Evolutionary conservation across 2,113 vertebrate species (phyloP), one percentile per base, ranked within the genome.

Genomic region (Phoxinus phoxinus): DNA sequence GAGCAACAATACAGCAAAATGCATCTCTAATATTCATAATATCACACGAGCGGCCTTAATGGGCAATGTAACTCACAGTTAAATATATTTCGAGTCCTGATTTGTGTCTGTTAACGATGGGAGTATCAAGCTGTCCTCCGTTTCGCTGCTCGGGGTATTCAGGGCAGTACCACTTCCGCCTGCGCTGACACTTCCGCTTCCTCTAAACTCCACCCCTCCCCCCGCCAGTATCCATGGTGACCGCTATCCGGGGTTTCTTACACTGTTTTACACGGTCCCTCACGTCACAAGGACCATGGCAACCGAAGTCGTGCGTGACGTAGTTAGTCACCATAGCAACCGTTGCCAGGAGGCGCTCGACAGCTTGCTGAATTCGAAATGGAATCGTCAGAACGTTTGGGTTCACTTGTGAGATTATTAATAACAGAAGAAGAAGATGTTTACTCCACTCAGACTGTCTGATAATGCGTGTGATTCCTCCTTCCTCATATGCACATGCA

Each of bases 121-220:
- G 90, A 91, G 91, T 93, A 87, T 93, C 91, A 90, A 93, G 92
- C 93, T 91, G 95, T 95, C 93, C 94, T 95, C 95, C 92, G 93
- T 91, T 89, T 94, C 89, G 93, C 91, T 94, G 94, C 92, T 95
- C 93, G 91, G 91, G 93, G 92, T 94, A 90, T 94, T 95, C 95
- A 95, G 95, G 95, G 95, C 94, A 94, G 93, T 93, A 94, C 95
- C 94, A 94, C 95, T 95, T 95, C 95, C 95, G 94, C 92, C 93
- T 93, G 91, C 90, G 92, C 92, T 94, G 92, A 94, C 92, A 95
- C 94, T 95, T 95, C 95, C 95, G 95, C 95, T 95, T 95, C 94
- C 95, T 94, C 92, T 91, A 93, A 94, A 91, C 93, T 91, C 92
- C 93, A 88, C 94, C 92, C 93, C 93, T 91, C 92, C 92, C 93